Conservation (phyloP, 2,797 vertebrate genomes). For the Sebastes itinus region DNA sequence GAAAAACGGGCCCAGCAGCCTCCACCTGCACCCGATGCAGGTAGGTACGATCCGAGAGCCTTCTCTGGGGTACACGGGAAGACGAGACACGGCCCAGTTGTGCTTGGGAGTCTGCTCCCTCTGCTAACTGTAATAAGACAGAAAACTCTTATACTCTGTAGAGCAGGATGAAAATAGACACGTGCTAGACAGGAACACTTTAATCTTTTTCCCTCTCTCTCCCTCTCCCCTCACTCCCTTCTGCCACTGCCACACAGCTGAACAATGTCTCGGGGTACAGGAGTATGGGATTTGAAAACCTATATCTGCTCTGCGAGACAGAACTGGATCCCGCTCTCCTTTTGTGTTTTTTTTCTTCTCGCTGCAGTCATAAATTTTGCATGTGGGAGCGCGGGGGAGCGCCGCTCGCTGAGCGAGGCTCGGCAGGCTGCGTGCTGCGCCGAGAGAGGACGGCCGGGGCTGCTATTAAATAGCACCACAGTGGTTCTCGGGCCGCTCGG, state of each 20-base stretch:
- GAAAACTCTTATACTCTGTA: conserved; percentile 65
- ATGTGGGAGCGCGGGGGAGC: conserved; percentile 49
- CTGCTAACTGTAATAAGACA: conserved; percentile 69
- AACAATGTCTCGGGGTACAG: conserved; percentile 68
- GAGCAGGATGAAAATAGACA: conserved; percentile 76
- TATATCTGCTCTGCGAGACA: conserved; percentile 74
- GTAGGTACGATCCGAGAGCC: conserved; percentile 13
- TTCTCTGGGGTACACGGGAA: conserved; percentile 36
- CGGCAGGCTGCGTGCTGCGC: conserved; percentile 40
- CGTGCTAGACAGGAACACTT: conserved; percentile 65
- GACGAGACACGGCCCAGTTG: conserved; percentile 48
- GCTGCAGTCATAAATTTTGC: conserved; percentile 77
- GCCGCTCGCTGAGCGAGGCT: conserved; percentile 46
- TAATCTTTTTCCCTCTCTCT: conserved; percentile 58
- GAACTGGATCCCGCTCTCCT: conserved; percentile 69
- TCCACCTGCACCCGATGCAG: conserved; percentile 8
- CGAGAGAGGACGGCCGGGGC: conserved; percentile 51
- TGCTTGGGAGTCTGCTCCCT: conserved; percentile 52
- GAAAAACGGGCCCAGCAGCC: conserved; percentile 17
- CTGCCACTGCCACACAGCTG: conserved; percentile 63
- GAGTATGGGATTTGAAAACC: conserved; percentile 76
- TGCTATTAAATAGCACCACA: conserved; percentile 60
- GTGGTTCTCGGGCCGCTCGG: conserved; percentile 31
- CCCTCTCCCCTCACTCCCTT: conserved; percentile 37
- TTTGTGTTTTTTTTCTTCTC: conserved; percentile 47